Conservation (phyloP, 2,113 vertebrate species). For the Castor canadensis region DNA sequence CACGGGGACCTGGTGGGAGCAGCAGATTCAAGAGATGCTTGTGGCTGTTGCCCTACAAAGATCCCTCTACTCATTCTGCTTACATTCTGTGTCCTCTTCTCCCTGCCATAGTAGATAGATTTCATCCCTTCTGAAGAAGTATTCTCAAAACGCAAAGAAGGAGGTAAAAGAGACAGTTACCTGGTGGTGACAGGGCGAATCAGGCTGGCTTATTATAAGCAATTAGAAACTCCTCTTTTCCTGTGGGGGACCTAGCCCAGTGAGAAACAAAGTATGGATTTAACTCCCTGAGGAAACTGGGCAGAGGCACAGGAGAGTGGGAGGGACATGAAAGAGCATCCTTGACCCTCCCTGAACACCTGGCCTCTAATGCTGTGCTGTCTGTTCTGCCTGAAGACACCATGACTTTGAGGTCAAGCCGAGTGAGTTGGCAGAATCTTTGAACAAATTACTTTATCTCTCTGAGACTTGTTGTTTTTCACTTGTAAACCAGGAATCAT, state of each 20-base stretch:
- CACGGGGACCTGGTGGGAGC: not conserved
- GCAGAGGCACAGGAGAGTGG: not conserved
- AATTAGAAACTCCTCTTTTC: not conserved
- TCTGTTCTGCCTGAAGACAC: not conserved
- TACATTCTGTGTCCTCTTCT: not conserved
- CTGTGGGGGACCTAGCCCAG: not conserved
- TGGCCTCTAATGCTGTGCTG: not conserved
- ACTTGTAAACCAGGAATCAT: not conserved
- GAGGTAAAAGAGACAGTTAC: not conserved
- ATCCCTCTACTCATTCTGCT: accelerated
- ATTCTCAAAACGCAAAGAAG: conserved; percentile 25
- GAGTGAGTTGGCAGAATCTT: not conserved
- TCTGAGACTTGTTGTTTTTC: not conserved
- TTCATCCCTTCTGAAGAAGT: not conserved
- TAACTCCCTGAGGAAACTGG: not conserved
- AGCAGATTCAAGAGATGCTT: not conserved
- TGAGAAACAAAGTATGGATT: not conserved
- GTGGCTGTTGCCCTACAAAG: not conserved
- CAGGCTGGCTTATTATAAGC: conserved; percentile 28
- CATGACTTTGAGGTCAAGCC: not conserved
- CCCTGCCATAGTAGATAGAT: not conserved
- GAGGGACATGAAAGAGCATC: too few species aligned
- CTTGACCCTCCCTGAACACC: not conserved
- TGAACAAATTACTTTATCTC: not conserved
- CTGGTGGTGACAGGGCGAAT: not conserved